Conservation (phyloP, 2,113 vertebrate genomes). For the Hippocampus comes region DNA sequence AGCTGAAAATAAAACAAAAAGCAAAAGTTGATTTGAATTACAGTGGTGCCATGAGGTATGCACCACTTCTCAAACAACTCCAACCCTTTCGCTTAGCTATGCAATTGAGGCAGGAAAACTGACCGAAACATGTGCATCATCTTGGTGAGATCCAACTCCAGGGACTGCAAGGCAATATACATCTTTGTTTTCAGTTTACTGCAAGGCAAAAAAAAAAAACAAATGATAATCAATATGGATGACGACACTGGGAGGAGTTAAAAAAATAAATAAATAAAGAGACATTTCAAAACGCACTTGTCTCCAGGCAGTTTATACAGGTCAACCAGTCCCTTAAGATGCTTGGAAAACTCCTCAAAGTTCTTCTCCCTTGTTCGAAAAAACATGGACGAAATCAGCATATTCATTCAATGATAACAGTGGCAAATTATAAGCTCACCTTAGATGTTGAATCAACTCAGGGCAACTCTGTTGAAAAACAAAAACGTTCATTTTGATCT, state of each 20-base stretch:
- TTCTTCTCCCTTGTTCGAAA: slow-evolving; percentile 84
- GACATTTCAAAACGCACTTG: slow-evolving; percentile 77
- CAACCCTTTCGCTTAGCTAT: no score
- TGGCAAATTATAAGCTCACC: slow-evolving; percentile 71
- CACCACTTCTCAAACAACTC: no score
- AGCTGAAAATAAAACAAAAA: no score
- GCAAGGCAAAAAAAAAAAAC: slow-evolving; percentile 18
- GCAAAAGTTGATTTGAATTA: no score
- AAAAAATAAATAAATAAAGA: neutral
- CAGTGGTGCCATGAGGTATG: no score
- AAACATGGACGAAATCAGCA: neutral
- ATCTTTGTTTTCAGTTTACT: slow-evolving; percentile 99
- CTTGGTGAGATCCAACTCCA: slow-evolving; percentile 95
- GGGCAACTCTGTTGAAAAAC: slow-evolving; percentile 84
- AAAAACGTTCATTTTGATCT: slow-evolving; percentile 27
- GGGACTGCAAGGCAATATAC: slow-evolving; percentile 94
- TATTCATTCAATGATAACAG: neutral
- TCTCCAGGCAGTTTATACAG: slow-evolving; percentile 95
- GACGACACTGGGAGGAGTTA: neutral
- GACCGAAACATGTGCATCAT: slow-evolving; percentile 99
- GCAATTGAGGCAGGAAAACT: neutral
- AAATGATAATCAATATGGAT: neutral
- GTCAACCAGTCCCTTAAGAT: slow-evolving; percentile 93
- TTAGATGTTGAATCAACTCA: slow-evolving; percentile 90
- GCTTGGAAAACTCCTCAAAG: slow-evolving; percentile 98